Conservation (phyloP, 2,797 vertebrate genomes). For the Hoplostethus atlanticus region DNA sequence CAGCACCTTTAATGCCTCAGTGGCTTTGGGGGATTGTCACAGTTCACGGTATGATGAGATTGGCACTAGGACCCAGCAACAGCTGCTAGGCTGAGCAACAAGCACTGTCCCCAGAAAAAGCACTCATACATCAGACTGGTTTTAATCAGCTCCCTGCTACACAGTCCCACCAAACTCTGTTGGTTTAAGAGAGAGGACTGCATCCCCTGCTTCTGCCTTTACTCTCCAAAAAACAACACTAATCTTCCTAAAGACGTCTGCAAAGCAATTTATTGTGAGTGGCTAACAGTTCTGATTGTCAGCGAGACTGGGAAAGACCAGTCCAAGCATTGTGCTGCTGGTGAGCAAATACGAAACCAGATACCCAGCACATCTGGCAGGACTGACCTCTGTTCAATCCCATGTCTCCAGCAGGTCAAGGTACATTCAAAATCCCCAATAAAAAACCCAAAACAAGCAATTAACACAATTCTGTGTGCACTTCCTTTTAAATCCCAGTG, state of each 20-base stretch:
- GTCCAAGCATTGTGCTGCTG: slow-evolving; percentile 76
- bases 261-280: slow-evolving; percentile 4
- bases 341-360: slow-evolving; percentile 84
- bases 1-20: slow-evolving; percentile 50
- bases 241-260: no score
- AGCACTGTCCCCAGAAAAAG: slow-evolving; percentile 47
- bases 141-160: slow-evolving; percentile 57
- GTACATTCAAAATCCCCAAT: slow-evolving; percentile 43
- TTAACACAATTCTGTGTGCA: slow-evolving; percentile 5
- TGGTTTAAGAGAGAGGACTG: slow-evolving; percentile 28
- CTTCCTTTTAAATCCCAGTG: slow-evolving; percentile 7
- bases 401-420: slow-evolving; percentile 63
- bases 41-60: slow-evolving; percentile 67
- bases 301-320: slow-evolving; percentile 31
- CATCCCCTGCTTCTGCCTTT: slow-evolving; percentile 17
- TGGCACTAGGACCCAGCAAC: slow-evolving; percentile 70
- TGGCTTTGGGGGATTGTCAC: slow-evolving; percentile 58
- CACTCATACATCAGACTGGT: slow-evolving; percentile 31
- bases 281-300: slow-evolving; percentile 36
- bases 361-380: slow-evolving; percentile 88
- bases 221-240: slow-evolving; percentile 8
- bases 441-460: slow-evolving; percentile 27
- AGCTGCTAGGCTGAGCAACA: slow-evolving; percentile 69
- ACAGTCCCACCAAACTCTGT: slow-evolving; percentile 57
- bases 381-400: slow-evolving; percentile 76